Evolutionary conservation across 2,113 vertebrate species (phyloP), one percentile per base, ranked within the genome.

Genomic region (Copsychus sechellarum): DNA sequence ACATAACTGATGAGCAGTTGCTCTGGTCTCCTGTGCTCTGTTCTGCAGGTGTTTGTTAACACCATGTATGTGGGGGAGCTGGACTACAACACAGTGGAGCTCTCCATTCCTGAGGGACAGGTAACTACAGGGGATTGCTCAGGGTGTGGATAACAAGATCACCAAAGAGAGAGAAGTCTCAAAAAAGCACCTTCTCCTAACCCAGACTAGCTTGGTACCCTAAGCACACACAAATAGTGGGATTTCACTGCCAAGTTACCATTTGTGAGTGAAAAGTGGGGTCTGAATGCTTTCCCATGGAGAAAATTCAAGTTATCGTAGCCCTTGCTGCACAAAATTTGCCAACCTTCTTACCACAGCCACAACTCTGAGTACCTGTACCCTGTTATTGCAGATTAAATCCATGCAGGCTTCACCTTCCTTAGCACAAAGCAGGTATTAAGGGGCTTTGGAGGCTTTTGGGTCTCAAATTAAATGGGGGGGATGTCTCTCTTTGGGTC

Each of bases 1-100:
- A 34, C 33, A 1, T 5, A 24, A 73, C 0, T 70, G 72, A 33
- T 74, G 76, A 71, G 71, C 48, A 45, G 38, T 21, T 54, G 26
- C 34, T 79, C 33, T 82, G 73, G 13, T 71, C 24, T 43, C 8
- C 22, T 90, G 26, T 94, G 62, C 73, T 96, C 65, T 57, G 62
- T 71, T 78, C 80, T 98, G 31, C 97, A 99, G 99, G 99, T 99
- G 36, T 99, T 99, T 97, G 96, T 99, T 70, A 98, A 99, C 96
- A 98, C 96, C 57, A 95, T 95, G 82, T 99, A 98, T n/a, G 96
- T 99, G 54, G 99, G 99, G 13, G 97, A 98, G 93, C 97, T 99
- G 92, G 98, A 99, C 95, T 98, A 98, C 58, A 97, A 96, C 61
- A 97, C 28, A 0, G 81, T 96, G 73, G 98, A 98, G 89, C 94